Conservation (phyloP, 2,113 vertebrate species). For the Cyanocitta stelleri region DNA sequence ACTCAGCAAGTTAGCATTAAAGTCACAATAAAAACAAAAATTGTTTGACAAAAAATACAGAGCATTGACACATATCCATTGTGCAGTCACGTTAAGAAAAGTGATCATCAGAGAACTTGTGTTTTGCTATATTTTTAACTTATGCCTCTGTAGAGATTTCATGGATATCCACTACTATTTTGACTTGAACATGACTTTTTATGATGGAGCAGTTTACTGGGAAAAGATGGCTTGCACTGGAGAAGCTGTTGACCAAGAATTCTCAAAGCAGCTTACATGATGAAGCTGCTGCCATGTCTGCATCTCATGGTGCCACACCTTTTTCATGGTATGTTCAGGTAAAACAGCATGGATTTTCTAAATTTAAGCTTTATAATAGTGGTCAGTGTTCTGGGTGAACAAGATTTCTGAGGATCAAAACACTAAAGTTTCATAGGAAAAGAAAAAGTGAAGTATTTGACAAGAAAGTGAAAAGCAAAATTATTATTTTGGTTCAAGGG, state of each 20-base stretch:
- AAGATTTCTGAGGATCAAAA: neutral
- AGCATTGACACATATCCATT: neutral
- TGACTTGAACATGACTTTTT: neutral
- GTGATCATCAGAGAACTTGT: neutral
- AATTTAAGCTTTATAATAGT: neutral
- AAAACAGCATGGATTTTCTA: neutral
- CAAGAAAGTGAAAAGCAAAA: neutral
- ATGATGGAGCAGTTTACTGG: neutral
- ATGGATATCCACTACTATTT: no score
- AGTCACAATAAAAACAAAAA: neutral
- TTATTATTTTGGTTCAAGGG: neutral
- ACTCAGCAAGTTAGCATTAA: neutral
- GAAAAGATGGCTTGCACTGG: neutral
- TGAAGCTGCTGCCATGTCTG: rapidly evolving
- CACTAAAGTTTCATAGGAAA: neutral
- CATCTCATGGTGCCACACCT: neutral
- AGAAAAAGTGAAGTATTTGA: neutral
- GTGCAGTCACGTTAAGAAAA: neutral
- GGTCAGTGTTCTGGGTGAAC: neutral
- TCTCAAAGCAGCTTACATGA: neutral
- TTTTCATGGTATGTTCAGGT: neutral
- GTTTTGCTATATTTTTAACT: neutral
- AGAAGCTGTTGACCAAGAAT: neutral
- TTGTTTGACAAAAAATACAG: neutral
- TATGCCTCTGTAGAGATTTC: neutral